Evolutionary conservation across 2,888 invertebrate species (phyloP), one percentile per base, ranked within the genome.

Genomic region (Marasmarcha lunaedactyla): DNA sequence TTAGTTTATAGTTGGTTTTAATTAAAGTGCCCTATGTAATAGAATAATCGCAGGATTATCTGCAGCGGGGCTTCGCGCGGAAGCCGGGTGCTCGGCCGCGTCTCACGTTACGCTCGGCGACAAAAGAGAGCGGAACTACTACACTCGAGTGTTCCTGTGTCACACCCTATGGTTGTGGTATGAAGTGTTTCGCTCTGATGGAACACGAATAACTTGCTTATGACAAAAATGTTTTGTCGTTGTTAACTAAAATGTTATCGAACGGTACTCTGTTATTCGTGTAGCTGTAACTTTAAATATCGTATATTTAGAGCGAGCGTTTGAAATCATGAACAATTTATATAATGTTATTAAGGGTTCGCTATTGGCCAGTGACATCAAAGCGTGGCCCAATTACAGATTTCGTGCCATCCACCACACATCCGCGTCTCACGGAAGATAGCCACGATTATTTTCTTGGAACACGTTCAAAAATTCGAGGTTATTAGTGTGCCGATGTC

Each of bases 61-160:
- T 55, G 57, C 53, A 48, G 62, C 62, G 63, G 71, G 81, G 81
- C 79, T 81, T 81, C 81, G 64, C 58, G 59, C 78, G 79, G 79
- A 81, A 72, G 78, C 71, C 66, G 65, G 20, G 20, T 20, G 20
- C 20, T 7, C 61, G 63, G 63, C 66, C 52, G 58, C 51, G 66
- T 67, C 68, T 81, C 77, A 55, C 44, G 67, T 79, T 79, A 73
- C 79, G 59, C 53, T 55, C 54, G 51, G 56, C 51, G 63, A 66
- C 71, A 71, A 71, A 68, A 20, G 65, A 68, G 71, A 71, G 66
- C 72, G 72, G 71, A 73, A 68, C 71, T 57, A 61, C 65, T 66
- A 62, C 58, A 62, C 58, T 64, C 57, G 56, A 73, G 68, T 60
- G 67, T 67, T 70, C 66, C 67, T 65, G 30, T 20, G 4, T 5